phyloP scores from a whole-genome alignment of 1,140 invertebrate genomes.

The Dufourea novaeangliae region DNA sequence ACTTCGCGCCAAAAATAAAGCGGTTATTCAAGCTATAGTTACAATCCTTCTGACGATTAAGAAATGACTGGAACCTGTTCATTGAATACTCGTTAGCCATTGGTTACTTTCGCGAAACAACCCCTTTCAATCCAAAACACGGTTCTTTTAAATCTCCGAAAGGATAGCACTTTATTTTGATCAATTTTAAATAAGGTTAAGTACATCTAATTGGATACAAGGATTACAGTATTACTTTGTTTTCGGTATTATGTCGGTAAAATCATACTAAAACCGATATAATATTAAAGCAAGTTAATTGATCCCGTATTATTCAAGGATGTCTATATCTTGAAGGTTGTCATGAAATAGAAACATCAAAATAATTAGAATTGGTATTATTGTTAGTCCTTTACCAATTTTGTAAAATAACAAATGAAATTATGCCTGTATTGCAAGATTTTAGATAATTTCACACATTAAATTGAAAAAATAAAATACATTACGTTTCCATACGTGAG shows the following conservation, averaged over 20 bases:
- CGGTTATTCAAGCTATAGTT: slow-evolving; percentile 29
- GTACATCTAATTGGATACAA: background rate
- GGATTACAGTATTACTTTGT: no score
- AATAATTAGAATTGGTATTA: no score
- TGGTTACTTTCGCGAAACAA: background rate
- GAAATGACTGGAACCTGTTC: background rate
- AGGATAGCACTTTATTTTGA: background rate
- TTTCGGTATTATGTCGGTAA: no score
- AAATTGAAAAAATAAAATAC: background rate
- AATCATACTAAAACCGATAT: no score
- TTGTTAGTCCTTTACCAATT: no score
- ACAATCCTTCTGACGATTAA: background rate
- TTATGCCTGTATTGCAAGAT: background rate
- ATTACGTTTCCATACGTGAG: background rate
- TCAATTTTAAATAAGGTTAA: background rate
- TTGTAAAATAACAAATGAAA: slow-evolving; percentile 30
- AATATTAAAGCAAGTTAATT: no score
- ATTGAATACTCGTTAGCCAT: slow-evolving; percentile 2
- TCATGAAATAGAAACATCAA: no score
- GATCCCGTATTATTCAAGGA: no score
- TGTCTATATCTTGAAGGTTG: no score
- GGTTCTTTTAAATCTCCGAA: background rate
- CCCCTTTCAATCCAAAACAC: background rate
- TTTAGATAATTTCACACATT: background rate
- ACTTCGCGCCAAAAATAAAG: slow-evolving; percentile 63